These are phyloP conservation scores for Triplophysa dalaica DNA, from an alignment of 2,113 vertebrate species.

Conservation along the genomic window DNA sequence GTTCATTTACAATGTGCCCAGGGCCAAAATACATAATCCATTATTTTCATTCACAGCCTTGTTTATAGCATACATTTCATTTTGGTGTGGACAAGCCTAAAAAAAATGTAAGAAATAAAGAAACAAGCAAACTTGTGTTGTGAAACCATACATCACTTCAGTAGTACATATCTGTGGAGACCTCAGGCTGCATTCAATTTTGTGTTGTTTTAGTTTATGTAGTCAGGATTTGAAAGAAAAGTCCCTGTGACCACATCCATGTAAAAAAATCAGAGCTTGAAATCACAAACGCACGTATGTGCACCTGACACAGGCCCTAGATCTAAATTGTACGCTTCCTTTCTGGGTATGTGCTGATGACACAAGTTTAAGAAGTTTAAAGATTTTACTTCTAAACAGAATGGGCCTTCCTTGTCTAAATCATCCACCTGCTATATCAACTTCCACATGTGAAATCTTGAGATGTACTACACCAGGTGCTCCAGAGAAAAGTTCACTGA, in stretches of 20 bases:
- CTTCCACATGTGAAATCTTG: too few relatives aligned
- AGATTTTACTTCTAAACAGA: background rate
- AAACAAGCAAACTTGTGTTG: too few relatives aligned
- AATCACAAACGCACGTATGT: background rate
- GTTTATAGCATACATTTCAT: too few relatives aligned
- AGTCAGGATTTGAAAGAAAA: background rate
- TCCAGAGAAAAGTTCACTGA: too few relatives aligned
- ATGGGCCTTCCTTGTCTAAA: background rate
- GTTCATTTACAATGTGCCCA: too few relatives aligned
- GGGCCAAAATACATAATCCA: too few relatives aligned
- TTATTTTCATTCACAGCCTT: too few relatives aligned
- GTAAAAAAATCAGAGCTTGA: background rate
- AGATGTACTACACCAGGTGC: too few relatives aligned
- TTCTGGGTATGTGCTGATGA: constrained; percentile 9
- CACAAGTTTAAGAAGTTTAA: background rate
- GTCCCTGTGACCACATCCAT: constrained; percentile 8
- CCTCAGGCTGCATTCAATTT: background rate
- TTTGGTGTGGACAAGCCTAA: too few relatives aligned
- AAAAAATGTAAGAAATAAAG: too few relatives aligned
- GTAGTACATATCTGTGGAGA: background rate
- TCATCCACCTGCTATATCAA: background rate
- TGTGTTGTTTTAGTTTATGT: background rate
- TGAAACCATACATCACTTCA: background rate
- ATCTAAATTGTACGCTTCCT: background rate
- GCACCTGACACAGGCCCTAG: background rate